A percentile compares a stretch with the other conserved stretches of the same genome.
phyloP scores from a whole-genome alignment of 1,140 invertebrate species.

The Nomia melanderi region DNA sequence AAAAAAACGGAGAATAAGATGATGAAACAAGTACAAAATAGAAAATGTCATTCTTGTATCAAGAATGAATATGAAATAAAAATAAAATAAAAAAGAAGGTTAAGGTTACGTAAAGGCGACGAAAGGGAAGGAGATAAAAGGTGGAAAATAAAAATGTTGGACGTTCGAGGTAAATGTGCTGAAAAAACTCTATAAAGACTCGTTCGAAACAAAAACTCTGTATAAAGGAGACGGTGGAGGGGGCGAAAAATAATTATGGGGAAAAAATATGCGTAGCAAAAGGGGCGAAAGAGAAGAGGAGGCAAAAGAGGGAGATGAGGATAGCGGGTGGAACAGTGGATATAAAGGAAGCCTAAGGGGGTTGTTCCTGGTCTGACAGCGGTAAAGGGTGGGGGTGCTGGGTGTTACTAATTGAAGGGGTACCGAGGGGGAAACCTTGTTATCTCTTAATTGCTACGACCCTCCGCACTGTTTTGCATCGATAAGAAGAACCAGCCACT shows the following conservation, averaged over 20 bases:
- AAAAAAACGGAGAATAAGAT: too few species aligned
- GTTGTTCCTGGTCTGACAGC: slow-evolving; percentile 46
- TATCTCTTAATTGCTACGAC: slow-evolving; percentile 81
- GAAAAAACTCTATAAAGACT: too few species aligned
- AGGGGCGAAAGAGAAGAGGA: background rate
- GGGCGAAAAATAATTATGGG: slow-evolving; percentile 23
- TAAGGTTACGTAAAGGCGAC: too few species aligned
- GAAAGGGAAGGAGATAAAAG: too few species aligned
- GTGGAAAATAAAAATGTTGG: too few species aligned
- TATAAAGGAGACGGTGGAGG: background rate
- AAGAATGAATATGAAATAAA: too few species aligned
- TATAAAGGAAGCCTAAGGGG: slow-evolving; percentile 54
- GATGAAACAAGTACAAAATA: too few species aligned
- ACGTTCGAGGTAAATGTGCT: too few species aligned
- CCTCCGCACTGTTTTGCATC: slow-evolving; percentile 80
- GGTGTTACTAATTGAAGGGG: slow-evolving; percentile 81
- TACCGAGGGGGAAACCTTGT: slow-evolving; percentile 79
- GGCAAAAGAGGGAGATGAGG: slow-evolving; percentile 15
- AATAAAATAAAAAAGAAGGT: too few species aligned
- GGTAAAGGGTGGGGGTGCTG: slow-evolving; percentile 48
- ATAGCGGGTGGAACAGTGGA: slow-evolving; percentile 34
- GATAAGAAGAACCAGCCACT: slow-evolving; percentile 71
- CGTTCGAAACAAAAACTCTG: background rate
- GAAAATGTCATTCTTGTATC: too few species aligned
- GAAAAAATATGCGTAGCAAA: slow-evolving; percentile 5